These are phyloP conservation scores for Heliconius ismenius DNA, from an alignment of 2,888 invertebrate genomes.

Conservation along the genomic window DNA sequence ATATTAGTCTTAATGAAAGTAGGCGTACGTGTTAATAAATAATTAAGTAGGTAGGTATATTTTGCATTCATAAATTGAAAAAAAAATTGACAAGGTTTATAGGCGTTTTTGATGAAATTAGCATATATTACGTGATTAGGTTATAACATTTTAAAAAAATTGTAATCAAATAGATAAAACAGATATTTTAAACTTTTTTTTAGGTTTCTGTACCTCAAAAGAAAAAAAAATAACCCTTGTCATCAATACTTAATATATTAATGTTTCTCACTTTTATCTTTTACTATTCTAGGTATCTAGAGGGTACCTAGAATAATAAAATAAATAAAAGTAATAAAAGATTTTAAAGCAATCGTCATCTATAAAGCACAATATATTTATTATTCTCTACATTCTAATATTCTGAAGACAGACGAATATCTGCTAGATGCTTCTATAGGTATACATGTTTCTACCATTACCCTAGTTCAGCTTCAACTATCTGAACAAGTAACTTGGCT, in stretches of 20 bases:
- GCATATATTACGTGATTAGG: background rate
- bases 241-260: background rate
- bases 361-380: no score
- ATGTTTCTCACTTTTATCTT: no score
- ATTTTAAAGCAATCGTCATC: rapidly evolving
- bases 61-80: background rate
- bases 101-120: background rate
- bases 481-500: slow-evolving; percentile 9
- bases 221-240: no score
- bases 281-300: no score
- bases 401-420: no score
- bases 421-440: background rate
- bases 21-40: slow-evolving; percentile 4
- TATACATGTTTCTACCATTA: background rate
- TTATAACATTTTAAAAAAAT: background rate
- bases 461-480: slow-evolving; percentile 11
- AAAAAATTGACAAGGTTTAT: background rate
- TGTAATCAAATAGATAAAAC: no score
- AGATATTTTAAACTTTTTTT: no score
- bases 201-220: no score
- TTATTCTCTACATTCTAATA: no score
- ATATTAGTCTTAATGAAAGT: background rate
- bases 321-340: no score
- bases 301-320: no score
- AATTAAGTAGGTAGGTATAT: background rate